A percentile compares a stretch with the other conserved stretches of the same genome.
Evolutionary conservation across 2,797 vertebrate genomes (phyloP).

Genomic region (Malacoraja senta): DNA sequence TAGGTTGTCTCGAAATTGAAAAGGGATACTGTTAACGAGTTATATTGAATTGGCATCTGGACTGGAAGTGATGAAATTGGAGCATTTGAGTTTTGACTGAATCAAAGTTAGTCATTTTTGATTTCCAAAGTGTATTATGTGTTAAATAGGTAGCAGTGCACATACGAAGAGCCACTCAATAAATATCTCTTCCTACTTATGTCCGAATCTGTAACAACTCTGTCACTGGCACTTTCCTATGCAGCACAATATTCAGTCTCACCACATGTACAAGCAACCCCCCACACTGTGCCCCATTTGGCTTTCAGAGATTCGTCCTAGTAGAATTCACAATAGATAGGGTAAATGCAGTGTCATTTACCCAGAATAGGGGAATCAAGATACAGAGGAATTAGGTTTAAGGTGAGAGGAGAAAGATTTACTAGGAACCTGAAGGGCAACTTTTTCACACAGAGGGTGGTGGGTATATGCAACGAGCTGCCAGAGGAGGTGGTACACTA

Average conservation of each 20-base stretch:
- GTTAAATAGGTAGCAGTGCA: background rate
- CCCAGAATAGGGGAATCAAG: no score
- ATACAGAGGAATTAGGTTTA: no score
- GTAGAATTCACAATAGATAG: no score
- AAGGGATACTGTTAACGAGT: constrained; percentile 4
- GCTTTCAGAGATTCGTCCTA: no score
- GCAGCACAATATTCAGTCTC: background rate
- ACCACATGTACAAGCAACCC: no score
- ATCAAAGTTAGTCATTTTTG: constrained; percentile 10
- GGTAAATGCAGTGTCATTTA: no score
- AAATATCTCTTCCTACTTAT: background rate
- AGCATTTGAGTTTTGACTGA: background rate
- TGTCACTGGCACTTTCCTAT: background rate
- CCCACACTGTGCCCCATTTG: no score
- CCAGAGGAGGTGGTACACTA: no score
- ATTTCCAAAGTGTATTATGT: background rate
- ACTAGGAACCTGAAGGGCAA: no score
- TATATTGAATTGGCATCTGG: constrained; percentile 5
- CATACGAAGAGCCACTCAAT: background rate
- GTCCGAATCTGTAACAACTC: background rate
- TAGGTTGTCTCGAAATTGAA: constrained; percentile 24
- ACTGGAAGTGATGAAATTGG: constrained; percentile 4
- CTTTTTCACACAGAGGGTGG: no score
- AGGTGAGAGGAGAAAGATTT: no score
- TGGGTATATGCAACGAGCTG: no score